Conservation (phyloP, 1,140 invertebrate species). For the Zophobas morio region DNA sequence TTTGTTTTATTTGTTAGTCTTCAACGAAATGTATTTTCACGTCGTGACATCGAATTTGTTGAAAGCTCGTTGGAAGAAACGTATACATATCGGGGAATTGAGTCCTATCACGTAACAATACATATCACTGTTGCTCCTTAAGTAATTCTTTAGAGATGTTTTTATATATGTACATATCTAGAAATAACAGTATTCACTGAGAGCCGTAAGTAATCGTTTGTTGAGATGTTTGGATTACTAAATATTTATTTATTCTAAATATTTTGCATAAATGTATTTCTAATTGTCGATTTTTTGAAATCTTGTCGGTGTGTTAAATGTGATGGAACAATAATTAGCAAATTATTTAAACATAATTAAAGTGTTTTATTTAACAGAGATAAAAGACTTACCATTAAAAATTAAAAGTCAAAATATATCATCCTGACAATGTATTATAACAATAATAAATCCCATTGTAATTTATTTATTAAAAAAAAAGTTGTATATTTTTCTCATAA, state of each 20-base stretch:
- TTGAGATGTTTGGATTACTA: slow-evolving; percentile 26
- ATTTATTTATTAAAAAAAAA: neutral
- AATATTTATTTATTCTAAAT: slow-evolving; percentile 2
- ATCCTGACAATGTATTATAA: slow-evolving; percentile 46
- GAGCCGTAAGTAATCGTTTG: slow-evolving; percentile 22
- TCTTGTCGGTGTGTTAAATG: slow-evolving; percentile 52
- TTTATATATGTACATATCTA: slow-evolving; percentile 47
- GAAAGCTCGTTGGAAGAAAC: slow-evolving; percentile 15
- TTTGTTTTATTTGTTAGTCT: slow-evolving; percentile 15
- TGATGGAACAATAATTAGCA: slow-evolving; percentile 56
- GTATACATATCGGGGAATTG: slow-evolving; percentile 55
- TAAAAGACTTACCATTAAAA: slow-evolving; percentile 52
- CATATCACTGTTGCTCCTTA: slow-evolving; percentile 57
- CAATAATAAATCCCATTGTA: slow-evolving; percentile 29
- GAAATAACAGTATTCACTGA: slow-evolving; percentile 49
- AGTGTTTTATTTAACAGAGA: slow-evolving; percentile 49
- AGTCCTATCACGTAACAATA: slow-evolving; percentile 54
- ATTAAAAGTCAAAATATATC: slow-evolving; percentile 24
- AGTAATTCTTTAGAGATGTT: slow-evolving; percentile 20
- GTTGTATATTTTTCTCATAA: neutral
- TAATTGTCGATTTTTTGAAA: slow-evolving; percentile 31
- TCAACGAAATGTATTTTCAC: slow-evolving; percentile 43
- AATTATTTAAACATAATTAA: slow-evolving; percentile 35
- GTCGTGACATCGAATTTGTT: slow-evolving; percentile 34
- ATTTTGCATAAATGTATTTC: slow-evolving; percentile 29